Conservation (phyloP, 2,113 vertebrate genomes). For the Origma solitaria region DNA sequence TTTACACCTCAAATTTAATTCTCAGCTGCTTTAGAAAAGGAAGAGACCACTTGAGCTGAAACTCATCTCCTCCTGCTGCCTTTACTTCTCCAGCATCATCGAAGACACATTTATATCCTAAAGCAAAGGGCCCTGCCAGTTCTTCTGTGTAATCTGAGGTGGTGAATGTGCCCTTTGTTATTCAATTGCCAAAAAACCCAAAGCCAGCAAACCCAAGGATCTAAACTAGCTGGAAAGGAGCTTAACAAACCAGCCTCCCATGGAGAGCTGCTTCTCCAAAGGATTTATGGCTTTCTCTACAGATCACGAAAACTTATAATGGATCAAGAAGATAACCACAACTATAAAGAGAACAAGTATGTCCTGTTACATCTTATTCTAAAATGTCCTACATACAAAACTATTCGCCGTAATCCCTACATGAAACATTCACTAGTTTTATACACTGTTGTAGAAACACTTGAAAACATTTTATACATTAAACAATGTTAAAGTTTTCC, state of each 20-base stretch:
- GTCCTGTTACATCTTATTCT: not conserved
- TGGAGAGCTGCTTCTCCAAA: not conserved
- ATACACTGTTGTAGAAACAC: not conserved
- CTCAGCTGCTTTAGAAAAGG: not conserved
- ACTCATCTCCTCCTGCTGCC: not conserved
- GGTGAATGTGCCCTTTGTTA: not conserved
- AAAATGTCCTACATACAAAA: not conserved
- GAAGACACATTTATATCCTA: rapidly evolving
- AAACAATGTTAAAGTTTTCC: not conserved
- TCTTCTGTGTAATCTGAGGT: not conserved
- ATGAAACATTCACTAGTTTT: not conserved
- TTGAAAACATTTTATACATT: not conserved
- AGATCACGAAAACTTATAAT: not conserved
- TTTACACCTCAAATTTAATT: not conserved
- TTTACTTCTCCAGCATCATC: not conserved
- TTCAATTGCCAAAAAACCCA: not conserved
- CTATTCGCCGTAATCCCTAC: not conserved
- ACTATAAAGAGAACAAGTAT: not conserved
- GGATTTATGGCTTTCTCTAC: not conserved
- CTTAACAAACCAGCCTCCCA: not conserved
- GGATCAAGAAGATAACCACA: not conserved
- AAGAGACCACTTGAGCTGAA: not conserved
- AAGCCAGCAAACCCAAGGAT: not conserved
- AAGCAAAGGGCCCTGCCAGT: not conserved
- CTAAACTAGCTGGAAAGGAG: not conserved